Percentiles rank a stretch among this genome's conserved stretches.
phyloP scores from a whole-genome alignment of 1,140 invertebrate species.

The Tetragonula clypearis region DNA sequence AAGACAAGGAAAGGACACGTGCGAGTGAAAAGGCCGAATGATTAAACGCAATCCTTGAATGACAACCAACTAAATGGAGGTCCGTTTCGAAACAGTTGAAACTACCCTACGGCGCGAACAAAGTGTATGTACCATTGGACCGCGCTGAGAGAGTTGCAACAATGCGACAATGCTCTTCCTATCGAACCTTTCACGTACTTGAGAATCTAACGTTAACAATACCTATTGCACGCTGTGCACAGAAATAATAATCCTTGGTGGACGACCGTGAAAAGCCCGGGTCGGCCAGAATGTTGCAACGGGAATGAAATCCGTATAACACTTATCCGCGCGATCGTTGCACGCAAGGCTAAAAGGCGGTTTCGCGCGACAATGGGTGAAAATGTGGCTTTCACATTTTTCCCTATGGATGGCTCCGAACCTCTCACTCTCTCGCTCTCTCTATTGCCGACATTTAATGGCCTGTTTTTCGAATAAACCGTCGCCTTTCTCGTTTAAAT shows the following conservation, averaged over 20 bases:
- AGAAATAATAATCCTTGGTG: conserved; percentile 23
- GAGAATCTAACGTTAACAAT: neutral
- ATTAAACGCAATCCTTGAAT: neutral
- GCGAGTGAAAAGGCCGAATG: neutral
- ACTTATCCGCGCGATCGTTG: neutral
- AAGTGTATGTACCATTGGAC: neutral
- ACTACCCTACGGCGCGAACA: neutral
- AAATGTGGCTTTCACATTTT: conserved; percentile 49
- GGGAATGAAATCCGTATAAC: conserved; percentile 25
- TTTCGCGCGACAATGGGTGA: conserved; percentile 43
- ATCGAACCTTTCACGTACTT: conserved; percentile 2
- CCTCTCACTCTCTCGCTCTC: neutral
- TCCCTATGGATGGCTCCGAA: neutral
- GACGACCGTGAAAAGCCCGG: conserved; percentile 17
- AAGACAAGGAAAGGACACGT: no score
- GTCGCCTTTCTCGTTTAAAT: conserved; percentile 38
- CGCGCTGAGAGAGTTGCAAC: neutral
- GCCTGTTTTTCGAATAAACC: conserved; percentile 43
- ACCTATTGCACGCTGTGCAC: neutral
- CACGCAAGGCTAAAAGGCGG: conserved; percentile 38
- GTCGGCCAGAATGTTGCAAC: neutral
- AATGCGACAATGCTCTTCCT: conserved; percentile 15
- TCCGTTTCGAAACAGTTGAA: neutral
- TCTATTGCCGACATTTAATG: conserved; percentile 14
- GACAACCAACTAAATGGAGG: neutral